These are phyloP conservation scores for Drosophila arizonae DNA, from an alignment of 1,140 invertebrate genomes.

Conservation along the genomic window DNA sequence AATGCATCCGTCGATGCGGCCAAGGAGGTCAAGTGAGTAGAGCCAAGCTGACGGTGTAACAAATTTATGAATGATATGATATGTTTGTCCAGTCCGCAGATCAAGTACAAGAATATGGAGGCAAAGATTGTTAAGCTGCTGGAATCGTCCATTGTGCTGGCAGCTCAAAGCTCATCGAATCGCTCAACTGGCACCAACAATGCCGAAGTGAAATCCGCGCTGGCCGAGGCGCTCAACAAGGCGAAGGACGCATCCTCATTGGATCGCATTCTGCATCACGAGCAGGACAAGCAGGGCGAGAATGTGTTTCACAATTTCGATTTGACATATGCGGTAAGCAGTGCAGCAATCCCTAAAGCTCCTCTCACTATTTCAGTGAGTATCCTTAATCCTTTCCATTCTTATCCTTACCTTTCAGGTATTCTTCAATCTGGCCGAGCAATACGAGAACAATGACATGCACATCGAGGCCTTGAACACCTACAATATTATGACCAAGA, in stretches of 20 bases:
- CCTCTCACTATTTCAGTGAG: no score
- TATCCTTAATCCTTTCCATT: no score
- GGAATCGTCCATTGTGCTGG: slow-evolving; percentile 90
- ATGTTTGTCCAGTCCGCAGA: slow-evolving; percentile 87
- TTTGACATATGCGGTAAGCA: slow-evolving; percentile 93
- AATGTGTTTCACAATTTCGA: slow-evolving; percentile 95
- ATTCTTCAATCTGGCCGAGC: slow-evolving; percentile 95
- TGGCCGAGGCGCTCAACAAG: slow-evolving; percentile 89
- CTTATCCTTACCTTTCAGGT: slow-evolving; percentile 85
- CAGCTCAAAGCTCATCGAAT: slow-evolving; percentile 40
- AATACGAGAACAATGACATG: slow-evolving; percentile 97
- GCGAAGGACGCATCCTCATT: slow-evolving; percentile 98
- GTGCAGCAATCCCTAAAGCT: no score
- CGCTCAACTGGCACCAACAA: slow-evolving; percentile 54
- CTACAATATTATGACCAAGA: slow-evolving; percentile 94
- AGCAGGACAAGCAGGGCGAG: slow-evolving; percentile 94
- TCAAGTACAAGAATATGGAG: slow-evolving; percentile 93
- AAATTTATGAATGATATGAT: neutral
- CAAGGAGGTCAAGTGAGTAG: slow-evolving; percentile 86
- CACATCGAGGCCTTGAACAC: slow-evolving; percentile 97
- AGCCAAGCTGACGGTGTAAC: neutral
- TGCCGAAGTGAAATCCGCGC: slow-evolving; percentile 50
- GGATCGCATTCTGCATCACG: slow-evolving; percentile 93
- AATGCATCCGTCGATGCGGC: slow-evolving; percentile 84
- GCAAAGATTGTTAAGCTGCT: slow-evolving; percentile 92